Conservation (phyloP, 23 tunicate species). For the Phallusia fumigata region DNA sequence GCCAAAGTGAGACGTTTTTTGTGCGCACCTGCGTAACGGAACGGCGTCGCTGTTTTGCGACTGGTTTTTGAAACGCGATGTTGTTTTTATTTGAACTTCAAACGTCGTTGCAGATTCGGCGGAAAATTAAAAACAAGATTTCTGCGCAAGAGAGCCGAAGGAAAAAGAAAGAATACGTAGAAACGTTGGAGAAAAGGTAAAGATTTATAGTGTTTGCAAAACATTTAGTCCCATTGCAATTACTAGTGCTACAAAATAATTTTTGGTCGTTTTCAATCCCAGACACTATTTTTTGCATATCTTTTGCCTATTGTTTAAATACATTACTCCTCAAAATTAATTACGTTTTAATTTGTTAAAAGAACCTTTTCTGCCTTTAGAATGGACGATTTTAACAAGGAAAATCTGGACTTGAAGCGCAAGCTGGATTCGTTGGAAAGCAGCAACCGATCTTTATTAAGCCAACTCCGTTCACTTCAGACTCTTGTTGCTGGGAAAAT, state of each 20-base stretch:
- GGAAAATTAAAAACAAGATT: constrained; percentile 98
- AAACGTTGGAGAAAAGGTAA: constrained; percentile 87
- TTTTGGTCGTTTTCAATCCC: too few relatives aligned
- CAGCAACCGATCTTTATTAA: constrained; percentile 74
- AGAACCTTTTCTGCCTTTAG: constrained; percentile 42
- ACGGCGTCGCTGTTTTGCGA: not conserved
- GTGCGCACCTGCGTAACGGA: not conserved
- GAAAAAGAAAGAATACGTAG: constrained; percentile 94
- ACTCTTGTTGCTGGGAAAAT: constrained; percentile 84
- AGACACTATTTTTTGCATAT: too few relatives aligned
- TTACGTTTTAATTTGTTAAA: too few relatives aligned
- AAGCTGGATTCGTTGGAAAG: constrained; percentile 86
- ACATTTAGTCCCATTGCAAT: not conserved
- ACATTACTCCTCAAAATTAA: not conserved
- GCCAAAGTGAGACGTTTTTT: not conserved
- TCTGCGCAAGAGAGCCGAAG: constrained; percentile 98
- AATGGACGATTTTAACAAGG: constrained; percentile 86
- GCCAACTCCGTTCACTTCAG: constrained; percentile 76
- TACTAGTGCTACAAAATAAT: too few relatives aligned
- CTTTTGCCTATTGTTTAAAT: not conserved
- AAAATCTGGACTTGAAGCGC: constrained; percentile 62
- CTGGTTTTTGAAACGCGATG: not conserved
- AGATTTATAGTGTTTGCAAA: not conserved
- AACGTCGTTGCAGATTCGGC: constrained; percentile 57
- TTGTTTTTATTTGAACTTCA: not conserved